phyloP scores from a whole-genome alignment of 2,113 vertebrate genomes.

The Catharus fuscescens region DNA sequence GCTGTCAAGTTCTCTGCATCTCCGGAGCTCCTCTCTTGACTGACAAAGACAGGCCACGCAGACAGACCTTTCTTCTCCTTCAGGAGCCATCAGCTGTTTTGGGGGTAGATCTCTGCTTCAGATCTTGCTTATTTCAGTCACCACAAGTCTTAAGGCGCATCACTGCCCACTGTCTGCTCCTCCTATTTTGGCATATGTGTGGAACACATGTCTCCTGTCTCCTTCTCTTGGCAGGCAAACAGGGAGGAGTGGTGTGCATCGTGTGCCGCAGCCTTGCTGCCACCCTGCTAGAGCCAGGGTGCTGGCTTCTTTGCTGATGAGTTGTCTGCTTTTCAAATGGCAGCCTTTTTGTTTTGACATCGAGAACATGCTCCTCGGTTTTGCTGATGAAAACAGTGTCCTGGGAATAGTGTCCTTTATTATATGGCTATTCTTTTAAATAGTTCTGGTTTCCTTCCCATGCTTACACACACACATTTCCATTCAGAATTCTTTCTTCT shows the following conservation, averaged over 20 bases:
- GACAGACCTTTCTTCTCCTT: not conserved
- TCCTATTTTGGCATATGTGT: not conserved
- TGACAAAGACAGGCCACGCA: not conserved
- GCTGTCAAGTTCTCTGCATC: not conserved
- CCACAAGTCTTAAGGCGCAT: not conserved
- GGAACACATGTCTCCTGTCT: not conserved
- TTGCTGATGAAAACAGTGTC: not conserved
- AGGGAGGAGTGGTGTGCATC: accelerated
- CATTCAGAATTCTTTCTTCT: not conserved
- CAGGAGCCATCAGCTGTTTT: not conserved
- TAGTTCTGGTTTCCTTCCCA: not conserved
- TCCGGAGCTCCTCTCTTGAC: not conserved
- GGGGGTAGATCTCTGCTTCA: not conserved
- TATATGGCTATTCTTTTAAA: not conserved
- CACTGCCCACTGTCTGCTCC: not conserved
- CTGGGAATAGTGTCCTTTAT: not conserved
- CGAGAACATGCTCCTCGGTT: not conserved
- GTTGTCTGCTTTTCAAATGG: not conserved
- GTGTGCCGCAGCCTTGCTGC: not conserved
- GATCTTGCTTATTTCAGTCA: not conserved
- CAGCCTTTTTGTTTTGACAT: not conserved
- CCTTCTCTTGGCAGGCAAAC: not conserved
- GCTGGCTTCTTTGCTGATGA: not conserved
- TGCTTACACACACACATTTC: not conserved
- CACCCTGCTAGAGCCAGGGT: not conserved